Evolutionary conservation across 2,888 invertebrate species (phyloP).

Genomic region (Caenorhabditis sulstoni): DNA sequence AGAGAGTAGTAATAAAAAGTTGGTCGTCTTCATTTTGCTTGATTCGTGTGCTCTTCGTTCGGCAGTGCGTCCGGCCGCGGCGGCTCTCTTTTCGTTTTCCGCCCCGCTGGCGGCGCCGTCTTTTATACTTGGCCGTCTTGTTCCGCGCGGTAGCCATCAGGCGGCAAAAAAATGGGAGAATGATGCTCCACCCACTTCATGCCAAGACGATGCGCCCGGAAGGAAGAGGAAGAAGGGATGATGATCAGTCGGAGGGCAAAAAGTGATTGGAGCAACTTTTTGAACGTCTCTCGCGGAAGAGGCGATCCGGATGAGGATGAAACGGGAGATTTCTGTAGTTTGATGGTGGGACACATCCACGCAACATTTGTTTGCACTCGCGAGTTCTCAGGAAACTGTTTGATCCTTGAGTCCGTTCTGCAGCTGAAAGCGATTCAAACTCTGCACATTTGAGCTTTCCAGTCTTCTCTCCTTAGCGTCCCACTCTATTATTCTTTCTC

Average conservation of each 20-base stretch:
- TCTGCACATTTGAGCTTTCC: conserved; percentile 16
- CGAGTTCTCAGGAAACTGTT: conserved; percentile 8
- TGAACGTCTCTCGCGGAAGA: conserved; percentile 22
- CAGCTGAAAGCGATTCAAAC: background rate
- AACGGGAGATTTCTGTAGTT: too few species aligned
- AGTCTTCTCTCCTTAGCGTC: background rate
- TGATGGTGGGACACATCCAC: too few species aligned
- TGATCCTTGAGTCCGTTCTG: background rate
- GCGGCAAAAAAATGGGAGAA: conserved; percentile 45
- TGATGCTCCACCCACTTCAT: conserved; percentile 45
- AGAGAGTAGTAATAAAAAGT: conserved; percentile 29
- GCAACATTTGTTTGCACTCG: too few species aligned
- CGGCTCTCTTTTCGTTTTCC: conserved; percentile 49
- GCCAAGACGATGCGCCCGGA: conserved; percentile 25
- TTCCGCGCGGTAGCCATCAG: conserved; percentile 57
- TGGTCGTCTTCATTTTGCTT: conserved; percentile 31
- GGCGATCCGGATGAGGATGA: background rate
- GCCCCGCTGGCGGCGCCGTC: conserved; percentile 22
- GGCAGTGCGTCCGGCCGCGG: conserved; percentile 17
- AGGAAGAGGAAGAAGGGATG: conserved; percentile 16
- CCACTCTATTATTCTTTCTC: conserved; percentile 18
- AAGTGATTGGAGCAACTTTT: conserved; percentile 37
- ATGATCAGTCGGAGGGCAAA: conserved; percentile 4
- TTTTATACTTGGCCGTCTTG: conserved; percentile 46
- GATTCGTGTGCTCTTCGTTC: conserved; percentile 10